These are phyloP conservation scores for Timandra comae DNA, from an alignment of 2,888 invertebrate genomes.

Conservation along the genomic window DNA sequence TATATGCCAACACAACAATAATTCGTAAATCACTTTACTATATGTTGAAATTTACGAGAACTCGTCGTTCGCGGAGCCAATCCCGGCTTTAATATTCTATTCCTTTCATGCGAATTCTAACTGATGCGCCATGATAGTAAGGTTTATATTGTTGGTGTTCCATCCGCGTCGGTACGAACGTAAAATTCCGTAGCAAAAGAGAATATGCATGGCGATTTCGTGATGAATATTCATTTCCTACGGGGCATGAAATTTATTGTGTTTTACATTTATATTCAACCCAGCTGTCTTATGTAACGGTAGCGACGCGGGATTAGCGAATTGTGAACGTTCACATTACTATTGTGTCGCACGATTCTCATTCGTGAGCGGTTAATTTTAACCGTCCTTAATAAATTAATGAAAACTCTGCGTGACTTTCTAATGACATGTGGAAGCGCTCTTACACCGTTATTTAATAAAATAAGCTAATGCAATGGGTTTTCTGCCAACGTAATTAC, in stretches of 20 bases:
- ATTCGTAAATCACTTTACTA: constrained; percentile 78
- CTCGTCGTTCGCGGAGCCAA: constrained; percentile 49
- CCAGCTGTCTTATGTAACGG: constrained; percentile 76
- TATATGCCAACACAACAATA: constrained; percentile 77
- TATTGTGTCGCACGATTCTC: constrained; percentile 55
- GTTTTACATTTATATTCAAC: constrained; percentile 77
- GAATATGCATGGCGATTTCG: constrained; percentile 77
- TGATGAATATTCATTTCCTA: constrained; percentile 78
- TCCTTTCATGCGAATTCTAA: constrained; percentile 46
- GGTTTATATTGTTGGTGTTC: constrained; percentile 48
- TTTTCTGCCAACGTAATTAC: constrained; percentile 24
- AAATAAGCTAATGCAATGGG: constrained; percentile 23
- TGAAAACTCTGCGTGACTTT: constrained; percentile 56
- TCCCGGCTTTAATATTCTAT: constrained; percentile 42
- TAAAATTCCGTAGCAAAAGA: constrained; percentile 67
- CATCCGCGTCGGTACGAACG: constrained; percentile 45
- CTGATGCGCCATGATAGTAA: constrained; percentile 43
- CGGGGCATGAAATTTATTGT: constrained; percentile 78
- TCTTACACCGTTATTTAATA: constrained; percentile 46
- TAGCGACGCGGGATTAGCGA: constrained; percentile 75
- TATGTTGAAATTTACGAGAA: constrained; percentile 77
- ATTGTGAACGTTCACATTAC: constrained; percentile 70
- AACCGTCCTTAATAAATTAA: constrained; percentile 58
- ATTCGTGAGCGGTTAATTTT: constrained; percentile 58
- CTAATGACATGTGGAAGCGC: constrained; percentile 47